phyloP scores from a whole-genome alignment of 64 coral and sea anemone species.

The Dendronephthya gigantea region DNA sequence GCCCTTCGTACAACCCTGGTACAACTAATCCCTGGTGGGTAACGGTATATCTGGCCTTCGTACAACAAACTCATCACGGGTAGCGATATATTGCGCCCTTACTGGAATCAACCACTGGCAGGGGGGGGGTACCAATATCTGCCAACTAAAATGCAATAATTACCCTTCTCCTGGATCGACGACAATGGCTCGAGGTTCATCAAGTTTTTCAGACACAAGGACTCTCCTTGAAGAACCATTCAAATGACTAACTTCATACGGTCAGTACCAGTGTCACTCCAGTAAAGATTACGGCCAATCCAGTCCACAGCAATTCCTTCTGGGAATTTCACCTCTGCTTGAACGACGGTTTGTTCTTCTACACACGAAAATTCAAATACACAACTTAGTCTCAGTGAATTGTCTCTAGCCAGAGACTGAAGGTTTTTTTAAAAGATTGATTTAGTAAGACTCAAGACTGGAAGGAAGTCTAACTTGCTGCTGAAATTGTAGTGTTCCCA shows the following conservation, averaged over 20 bases:
- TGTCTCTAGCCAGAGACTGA: too few relatives aligned
- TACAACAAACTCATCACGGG: too few relatives aligned
- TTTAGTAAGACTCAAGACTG: too few relatives aligned
- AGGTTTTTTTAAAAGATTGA: too few relatives aligned
- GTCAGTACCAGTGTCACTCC: conserved; percentile 20
- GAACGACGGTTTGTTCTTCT: background rate
- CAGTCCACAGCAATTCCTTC: conserved; percentile 32
- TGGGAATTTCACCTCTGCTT: background rate
- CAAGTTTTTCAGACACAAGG: background rate
- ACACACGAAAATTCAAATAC: background rate
- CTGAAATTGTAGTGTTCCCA: too few relatives aligned
- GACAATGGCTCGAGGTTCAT: conserved; percentile 13
- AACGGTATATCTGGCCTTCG: too few relatives aligned
- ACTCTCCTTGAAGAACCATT: conserved; percentile 22
- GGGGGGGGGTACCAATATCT: background rate
- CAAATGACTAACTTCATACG: conserved; percentile 12
- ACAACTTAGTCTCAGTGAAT: too few relatives aligned
- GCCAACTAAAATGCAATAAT: background rate
- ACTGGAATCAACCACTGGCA: too few relatives aligned
- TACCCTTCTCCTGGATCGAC: conserved; percentile 25
- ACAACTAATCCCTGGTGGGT: too few relatives aligned
- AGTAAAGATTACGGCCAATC: conserved; percentile 38
- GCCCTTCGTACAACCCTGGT: too few relatives aligned
- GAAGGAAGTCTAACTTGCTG: too few relatives aligned
- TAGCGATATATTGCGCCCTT: too few relatives aligned